These are phyloP conservation scores for Phalacrocorax aristotelis DNA, from an alignment of 2,113 vertebrate species.

Conservation along the genomic window DNA sequence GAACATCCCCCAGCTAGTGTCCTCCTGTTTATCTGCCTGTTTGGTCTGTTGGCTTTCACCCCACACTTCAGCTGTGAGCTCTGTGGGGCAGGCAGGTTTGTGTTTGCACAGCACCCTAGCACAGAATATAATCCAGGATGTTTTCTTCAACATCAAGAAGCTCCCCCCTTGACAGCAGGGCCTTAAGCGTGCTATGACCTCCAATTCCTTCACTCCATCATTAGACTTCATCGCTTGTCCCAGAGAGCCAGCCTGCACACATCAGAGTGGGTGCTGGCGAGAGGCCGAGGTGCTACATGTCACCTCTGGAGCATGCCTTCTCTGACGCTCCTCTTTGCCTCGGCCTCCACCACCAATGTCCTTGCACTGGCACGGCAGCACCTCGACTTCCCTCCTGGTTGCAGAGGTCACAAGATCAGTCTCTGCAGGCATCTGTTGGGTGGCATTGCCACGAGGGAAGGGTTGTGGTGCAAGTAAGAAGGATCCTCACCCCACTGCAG, in stretches of 20 bases:
- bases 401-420: neutral
- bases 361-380: neutral
- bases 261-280: neutral
- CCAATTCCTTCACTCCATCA: neutral
- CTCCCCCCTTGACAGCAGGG: neutral
- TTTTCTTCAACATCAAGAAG: neutral
- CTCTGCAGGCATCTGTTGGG: neutral
- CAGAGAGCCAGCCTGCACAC: neutral
- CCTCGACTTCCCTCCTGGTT: neutral
- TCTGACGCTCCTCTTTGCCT: neutral
- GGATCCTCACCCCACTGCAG: neutral
- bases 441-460: neutral
- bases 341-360: rapidly evolving
- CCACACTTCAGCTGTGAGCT: neutral
- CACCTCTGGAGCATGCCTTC: neutral
- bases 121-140: neutral
- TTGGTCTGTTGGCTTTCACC: neutral
- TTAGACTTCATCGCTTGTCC: neutral
- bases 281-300: neutral
- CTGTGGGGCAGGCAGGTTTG: neutral
- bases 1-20: neutral
- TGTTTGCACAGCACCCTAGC: neutral
- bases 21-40: neutral
- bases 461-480: neutral
- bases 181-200: neutral